phyloP scores from a whole-genome alignment of 2,797 vertebrate genomes.

The Myiotriccus ornatus region DNA sequence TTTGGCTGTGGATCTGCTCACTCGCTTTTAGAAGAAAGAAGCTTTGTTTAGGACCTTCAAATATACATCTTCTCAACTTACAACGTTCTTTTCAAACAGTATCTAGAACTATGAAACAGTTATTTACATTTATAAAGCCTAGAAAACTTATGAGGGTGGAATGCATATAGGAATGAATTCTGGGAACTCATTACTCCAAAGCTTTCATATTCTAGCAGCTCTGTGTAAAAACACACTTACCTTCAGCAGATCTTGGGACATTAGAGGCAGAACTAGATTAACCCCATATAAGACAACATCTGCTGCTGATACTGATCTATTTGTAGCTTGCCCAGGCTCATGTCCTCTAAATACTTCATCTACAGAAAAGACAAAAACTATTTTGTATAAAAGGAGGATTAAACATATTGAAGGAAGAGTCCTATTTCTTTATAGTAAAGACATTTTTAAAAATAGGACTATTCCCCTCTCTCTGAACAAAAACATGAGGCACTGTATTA shows the following conservation, averaged over 20 bases:
- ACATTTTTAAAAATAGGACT: background rate
- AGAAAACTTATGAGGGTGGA: background rate
- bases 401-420: background rate
- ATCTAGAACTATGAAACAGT: background rate
- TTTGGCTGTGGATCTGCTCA: background rate
- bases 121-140: background rate
- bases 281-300: conserved; percentile 98
- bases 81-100: background rate
- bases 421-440: background rate
- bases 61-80: background rate
- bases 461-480: background rate
- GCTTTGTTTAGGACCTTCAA: background rate
- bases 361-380: conserved; percentile 48
- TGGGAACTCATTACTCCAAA: background rate
- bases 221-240: conserved; percentile 64
- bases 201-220: background rate
- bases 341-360: conserved; percentile 97
- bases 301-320: conserved; percentile 90
- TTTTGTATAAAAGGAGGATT: background rate
- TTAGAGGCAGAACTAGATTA: conserved; percentile 95
- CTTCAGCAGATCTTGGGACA: conserved; percentile 98
- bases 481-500: background rate
- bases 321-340: conserved; percentile 88
- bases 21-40: background rate
- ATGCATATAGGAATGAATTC: background rate